phyloP scores from a whole-genome alignment of 2,113 vertebrate species.

The Proterorhinus semilunaris region DNA sequence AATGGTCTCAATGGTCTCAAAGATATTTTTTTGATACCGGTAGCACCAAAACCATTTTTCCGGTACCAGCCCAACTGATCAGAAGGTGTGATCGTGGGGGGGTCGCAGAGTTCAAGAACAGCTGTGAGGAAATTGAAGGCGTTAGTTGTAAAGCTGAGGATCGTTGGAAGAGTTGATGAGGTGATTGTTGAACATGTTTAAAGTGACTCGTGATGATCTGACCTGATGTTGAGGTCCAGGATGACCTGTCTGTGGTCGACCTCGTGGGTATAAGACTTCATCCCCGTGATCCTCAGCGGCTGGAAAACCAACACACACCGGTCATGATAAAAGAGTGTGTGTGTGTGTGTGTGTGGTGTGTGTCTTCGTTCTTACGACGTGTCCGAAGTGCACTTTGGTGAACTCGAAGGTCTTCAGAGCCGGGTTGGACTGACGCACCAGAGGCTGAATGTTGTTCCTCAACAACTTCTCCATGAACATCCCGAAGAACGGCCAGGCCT shows the following conservation, averaged over 20 bases:
- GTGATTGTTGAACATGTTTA: neutral
- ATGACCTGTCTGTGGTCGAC: constrained; percentile 83
- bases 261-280: constrained; percentile 85
- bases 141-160: no score
- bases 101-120: no score
- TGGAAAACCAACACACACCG: constrained; percentile 56
- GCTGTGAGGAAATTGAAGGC: no score
- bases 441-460: constrained; percentile 82
- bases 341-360: neutral
- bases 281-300: constrained; percentile 87
- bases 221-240: constrained; percentile 90
- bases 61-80: no score
- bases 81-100: no score
- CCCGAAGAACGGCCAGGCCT: constrained; percentile 94
- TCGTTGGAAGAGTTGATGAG: no score
- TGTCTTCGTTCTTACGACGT: constrained; percentile 75
- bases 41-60: no score
- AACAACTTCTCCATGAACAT: constrained; percentile 91
- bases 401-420: constrained; percentile 89
- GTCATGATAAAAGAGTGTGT: neutral
- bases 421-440: constrained; percentile 80
- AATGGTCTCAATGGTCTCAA: no score
- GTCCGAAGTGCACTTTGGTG: constrained; percentile 90
- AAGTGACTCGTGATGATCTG: neutral
- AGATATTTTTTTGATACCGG: no score